phyloP scores from a whole-genome alignment of 2,888 invertebrate genomes.

The Drosophila multiciliata region DNA sequence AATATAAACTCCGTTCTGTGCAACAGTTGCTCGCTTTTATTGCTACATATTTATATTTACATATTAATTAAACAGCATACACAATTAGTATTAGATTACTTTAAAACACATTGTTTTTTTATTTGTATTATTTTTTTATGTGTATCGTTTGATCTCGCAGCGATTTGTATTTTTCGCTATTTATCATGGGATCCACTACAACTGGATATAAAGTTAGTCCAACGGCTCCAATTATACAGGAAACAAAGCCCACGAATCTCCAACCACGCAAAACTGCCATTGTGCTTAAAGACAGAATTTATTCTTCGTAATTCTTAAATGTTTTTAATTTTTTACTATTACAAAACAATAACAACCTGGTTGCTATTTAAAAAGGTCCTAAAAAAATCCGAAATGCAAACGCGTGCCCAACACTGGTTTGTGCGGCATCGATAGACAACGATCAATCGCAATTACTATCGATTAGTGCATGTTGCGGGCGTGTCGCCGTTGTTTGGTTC shows the following conservation, averaged over 20 bases:
- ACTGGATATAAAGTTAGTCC: slow-evolving; percentile 87
- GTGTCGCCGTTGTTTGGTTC: slow-evolving; percentile 65
- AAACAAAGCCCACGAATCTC: slow-evolving; percentile 86
- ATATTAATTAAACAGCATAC: slow-evolving; percentile 1
- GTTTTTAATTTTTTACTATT: slow-evolving; percentile 22
- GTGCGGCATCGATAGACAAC: not conserved
- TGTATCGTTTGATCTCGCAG: slow-evolving; percentile 51
- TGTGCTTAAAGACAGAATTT: slow-evolving; percentile 37
- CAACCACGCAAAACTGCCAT: slow-evolving; percentile 86
- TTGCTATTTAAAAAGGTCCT: slow-evolving; percentile 21
- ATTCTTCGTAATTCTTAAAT: slow-evolving; percentile 16
- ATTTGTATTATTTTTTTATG: slow-evolving; percentile 40
- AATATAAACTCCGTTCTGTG: not conserved
- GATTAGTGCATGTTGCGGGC: slow-evolving; percentile 50
- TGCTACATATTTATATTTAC: not conserved
- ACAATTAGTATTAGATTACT: not conserved
- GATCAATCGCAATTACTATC: slow-evolving; percentile 2
- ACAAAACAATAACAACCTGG: slow-evolving; percentile 67
- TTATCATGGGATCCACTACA: slow-evolving; percentile 87
- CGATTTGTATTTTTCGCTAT: slow-evolving; percentile 86
- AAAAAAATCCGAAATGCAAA: slow-evolving; percentile 31
- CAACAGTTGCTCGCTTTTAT: slow-evolving; percentile 23
- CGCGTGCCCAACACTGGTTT: slow-evolving; percentile 4
- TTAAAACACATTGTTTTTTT: slow-evolving; percentile 9
- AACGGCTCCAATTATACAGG: slow-evolving; percentile 86